Evolutionary conservation across 2,797 vertebrate genomes (phyloP).

Genomic region (Eupleurogrammus muticus): DNA sequence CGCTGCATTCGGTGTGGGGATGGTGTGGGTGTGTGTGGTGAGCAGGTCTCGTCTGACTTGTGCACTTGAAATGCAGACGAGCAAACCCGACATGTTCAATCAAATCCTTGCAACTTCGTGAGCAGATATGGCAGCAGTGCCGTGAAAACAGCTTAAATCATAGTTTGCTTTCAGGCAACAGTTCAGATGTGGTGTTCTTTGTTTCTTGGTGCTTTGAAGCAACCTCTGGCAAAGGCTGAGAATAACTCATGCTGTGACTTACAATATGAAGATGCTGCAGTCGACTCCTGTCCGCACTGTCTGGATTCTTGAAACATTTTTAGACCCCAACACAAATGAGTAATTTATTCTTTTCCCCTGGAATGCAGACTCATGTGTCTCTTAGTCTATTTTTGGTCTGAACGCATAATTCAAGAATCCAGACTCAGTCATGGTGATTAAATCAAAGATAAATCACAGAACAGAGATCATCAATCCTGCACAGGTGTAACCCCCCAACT

Average conservation of each 20-base stretch:
- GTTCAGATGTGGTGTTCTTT: slow-evolving; percentile 29
- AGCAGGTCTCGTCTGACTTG: slow-evolving; percentile 34
- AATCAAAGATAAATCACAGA: slow-evolving; percentile 71
- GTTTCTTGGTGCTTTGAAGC: slow-evolving; percentile 13
- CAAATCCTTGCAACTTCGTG: slow-evolving; percentile 26
- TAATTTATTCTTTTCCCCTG: slow-evolving; percentile 14
- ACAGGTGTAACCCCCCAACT: slow-evolving; percentile 46
- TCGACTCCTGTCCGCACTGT: slow-evolving; percentile 28
- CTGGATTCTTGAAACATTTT: slow-evolving; percentile 57
- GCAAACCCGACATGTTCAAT: slow-evolving; percentile 23
- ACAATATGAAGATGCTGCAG: slow-evolving; percentile 39
- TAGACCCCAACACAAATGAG: slow-evolving; percentile 15
- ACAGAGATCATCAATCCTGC: slow-evolving; percentile 56
- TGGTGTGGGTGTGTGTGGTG: slow-evolving; percentile 24
- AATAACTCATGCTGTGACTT: slow-evolving; percentile 17
- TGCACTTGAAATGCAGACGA: slow-evolving; percentile 26
- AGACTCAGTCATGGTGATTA: slow-evolving; percentile 32
- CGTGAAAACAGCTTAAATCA: slow-evolving; percentile 23
- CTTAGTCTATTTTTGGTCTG: slow-evolving; percentile 18
- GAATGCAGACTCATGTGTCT: not conserved
- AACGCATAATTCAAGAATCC: slow-evolving; percentile 56
- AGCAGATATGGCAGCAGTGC: slow-evolving; percentile 18
- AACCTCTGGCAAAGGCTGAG: slow-evolving; percentile 10
- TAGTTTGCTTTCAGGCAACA: slow-evolving; percentile 15
- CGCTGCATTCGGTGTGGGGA: slow-evolving; percentile 26